These are phyloP conservation scores for Poeciliopsis gracilis DNA, from an alignment of 2,797 vertebrate species.

Conservation along the genomic window DNA sequence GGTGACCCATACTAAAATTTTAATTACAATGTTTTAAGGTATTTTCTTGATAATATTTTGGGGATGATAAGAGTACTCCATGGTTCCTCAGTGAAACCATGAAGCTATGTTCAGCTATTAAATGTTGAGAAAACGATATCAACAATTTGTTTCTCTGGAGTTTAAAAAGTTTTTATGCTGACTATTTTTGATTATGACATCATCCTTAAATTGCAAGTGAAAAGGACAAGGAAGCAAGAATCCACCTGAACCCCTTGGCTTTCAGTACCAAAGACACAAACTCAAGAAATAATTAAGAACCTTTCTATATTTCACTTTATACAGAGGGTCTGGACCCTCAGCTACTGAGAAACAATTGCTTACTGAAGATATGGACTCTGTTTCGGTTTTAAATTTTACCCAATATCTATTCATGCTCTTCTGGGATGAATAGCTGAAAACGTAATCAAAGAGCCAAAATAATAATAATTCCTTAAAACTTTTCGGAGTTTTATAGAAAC, in stretches of 20 bases:
- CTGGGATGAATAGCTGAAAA: background rate
- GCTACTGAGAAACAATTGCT: too few species aligned
- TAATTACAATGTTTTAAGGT: background rate
- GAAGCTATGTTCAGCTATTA: background rate
- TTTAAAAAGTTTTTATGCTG: background rate
- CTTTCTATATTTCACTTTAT: background rate
- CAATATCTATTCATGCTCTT: background rate
- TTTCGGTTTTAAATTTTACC: too few species aligned
- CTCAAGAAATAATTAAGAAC: background rate
- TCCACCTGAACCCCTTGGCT: background rate
- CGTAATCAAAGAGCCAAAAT: background rate
- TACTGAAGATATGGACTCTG: too few species aligned
- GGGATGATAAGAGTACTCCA: background rate
- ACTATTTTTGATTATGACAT: background rate
- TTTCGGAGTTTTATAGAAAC: background rate
- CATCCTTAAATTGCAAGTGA: background rate
- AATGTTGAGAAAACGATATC: background rate
- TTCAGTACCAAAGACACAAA: background rate
- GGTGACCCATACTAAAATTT: background rate
- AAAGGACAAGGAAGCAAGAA: background rate
- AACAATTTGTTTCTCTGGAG: background rate
- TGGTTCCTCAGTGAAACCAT: background rate
- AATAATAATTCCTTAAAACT: background rate
- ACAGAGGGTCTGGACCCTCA: too few species aligned
- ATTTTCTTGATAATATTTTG: background rate